Evolutionary conservation across 2,888 invertebrate genomes (phyloP).

Genomic region (Julus scandinavius): DNA sequence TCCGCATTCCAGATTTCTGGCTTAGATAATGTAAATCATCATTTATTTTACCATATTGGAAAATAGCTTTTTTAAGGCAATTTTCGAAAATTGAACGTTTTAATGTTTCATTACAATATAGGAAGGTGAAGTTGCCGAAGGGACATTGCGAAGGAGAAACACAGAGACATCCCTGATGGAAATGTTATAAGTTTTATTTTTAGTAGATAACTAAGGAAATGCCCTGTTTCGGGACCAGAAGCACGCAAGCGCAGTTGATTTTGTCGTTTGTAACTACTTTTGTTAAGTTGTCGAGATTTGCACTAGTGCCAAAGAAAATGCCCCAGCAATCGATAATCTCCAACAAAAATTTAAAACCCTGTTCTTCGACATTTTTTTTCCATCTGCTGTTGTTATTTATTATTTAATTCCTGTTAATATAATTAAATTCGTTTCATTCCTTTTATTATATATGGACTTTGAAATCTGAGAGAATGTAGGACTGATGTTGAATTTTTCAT

Average conservation of each 20-base stretch:
- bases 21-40: not conserved
- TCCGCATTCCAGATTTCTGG: conserved; percentile 64
- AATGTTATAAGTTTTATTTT: not conserved
- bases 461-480: not conserved
- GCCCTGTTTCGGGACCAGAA: not conserved
- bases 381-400: not conserved
- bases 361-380: not conserved
- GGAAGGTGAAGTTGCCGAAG: not conserved
- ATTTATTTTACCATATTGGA: not conserved
- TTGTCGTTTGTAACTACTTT: not conserved
- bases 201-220: not conserved
- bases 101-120: not conserved
- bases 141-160: conserved; percentile 31
- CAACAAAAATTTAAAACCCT: not conserved
- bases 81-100: not conserved
- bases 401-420: not conserved
- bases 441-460: not conserved
- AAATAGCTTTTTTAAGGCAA: not conserved
- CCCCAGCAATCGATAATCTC: not conserved
- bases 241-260: not conserved
- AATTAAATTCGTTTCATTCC: not conserved
- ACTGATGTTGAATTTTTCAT: no score
- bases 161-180: not conserved
- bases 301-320: not conserved
- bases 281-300: not conserved